Percentiles rank a stretch among this genome's conserved stretches.
Evolutionary conservation across 2,797 vertebrate genomes (phyloP).

Genomic region (Steatocranus sp.): DNA sequence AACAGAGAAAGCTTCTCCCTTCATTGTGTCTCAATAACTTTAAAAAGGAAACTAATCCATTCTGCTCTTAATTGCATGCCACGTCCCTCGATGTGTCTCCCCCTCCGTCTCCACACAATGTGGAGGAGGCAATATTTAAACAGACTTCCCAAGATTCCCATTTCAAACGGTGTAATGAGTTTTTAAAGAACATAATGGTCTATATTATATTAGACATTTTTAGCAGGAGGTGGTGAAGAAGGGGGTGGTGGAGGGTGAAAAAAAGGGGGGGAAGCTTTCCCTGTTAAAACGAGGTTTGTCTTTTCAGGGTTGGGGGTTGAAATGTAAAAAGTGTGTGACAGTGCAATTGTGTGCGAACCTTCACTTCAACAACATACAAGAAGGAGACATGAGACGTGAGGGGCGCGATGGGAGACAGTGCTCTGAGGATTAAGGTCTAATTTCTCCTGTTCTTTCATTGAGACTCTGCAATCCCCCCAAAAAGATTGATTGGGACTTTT

Average conservation of each 20-base stretch:
- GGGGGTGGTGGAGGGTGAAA: neutral
- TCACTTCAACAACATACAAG: conserved; percentile 2
- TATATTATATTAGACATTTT: conserved; percentile 70
- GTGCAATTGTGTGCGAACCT: neutral
- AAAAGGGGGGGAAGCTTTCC: conserved; percentile 11
- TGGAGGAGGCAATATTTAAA: conserved; percentile 59
- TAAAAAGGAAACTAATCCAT: conserved; percentile 79
- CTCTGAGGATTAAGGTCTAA: conserved; percentile 76
- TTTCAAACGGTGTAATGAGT: conserved; percentile 78
- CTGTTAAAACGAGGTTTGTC: conserved; percentile 59
- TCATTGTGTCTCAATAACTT: conserved; percentile 80
- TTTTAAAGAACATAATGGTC: conserved; percentile 77
- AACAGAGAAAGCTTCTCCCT: conserved; percentile 47
- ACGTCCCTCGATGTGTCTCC: conserved; percentile 66
- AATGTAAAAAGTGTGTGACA: conserved; percentile 18
- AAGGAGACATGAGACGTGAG: conserved; percentile 19
- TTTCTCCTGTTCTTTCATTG: conserved; percentile 73
- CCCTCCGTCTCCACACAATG: conserved; percentile 50
- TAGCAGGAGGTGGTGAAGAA: conserved; percentile 41
- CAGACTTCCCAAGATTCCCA: conserved; percentile 66
- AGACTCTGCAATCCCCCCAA: conserved; percentile 55
- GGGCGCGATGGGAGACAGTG: conserved; percentile 24
- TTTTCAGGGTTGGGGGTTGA: conserved; percentile 54
- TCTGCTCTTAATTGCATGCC: conserved; percentile 79
- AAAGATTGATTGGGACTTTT: conserved; percentile 80